Conservation (phyloP, 2,113 vertebrate species). For the Aix galericulata region DNA sequence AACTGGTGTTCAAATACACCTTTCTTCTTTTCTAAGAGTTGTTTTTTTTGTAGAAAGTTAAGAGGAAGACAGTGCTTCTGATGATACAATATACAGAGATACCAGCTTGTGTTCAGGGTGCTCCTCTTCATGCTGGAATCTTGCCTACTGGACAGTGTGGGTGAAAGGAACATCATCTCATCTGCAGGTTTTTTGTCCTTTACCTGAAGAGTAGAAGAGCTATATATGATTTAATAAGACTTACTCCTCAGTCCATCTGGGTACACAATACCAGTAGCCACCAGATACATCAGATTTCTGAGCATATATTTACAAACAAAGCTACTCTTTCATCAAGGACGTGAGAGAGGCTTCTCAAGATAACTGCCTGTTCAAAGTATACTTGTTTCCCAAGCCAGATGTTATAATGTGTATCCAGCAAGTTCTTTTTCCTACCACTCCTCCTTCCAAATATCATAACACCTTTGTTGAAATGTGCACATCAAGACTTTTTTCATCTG, state of each 20-base stretch:
- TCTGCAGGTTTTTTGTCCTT: not conserved
- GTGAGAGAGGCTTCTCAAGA: not conserved
- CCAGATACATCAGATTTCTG: not conserved
- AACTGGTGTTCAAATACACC: not conserved
- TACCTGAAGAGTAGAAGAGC: not conserved
- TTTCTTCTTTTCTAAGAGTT: not conserved
- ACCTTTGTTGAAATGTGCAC: not conserved
- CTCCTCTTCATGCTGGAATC: not conserved
- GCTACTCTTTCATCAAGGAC: not conserved
- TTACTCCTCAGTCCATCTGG: not conserved
- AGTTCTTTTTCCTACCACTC: not conserved
- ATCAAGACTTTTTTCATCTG: not conserved
- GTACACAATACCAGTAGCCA: not conserved
- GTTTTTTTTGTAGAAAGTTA: not conserved
- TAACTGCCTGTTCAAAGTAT: not conserved
- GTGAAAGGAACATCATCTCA: not conserved
- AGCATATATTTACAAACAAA: not conserved
- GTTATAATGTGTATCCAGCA: not conserved
- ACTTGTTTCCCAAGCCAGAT: not conserved
- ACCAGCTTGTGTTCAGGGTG: accelerated
- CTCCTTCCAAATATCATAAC: not conserved
- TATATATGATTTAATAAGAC: not conserved
- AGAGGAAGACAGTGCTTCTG: not conserved
- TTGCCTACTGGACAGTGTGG: not conserved
- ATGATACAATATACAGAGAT: not conserved